Evolutionary conservation across 2,113 vertebrate genomes (phyloP), one percentile per base, ranked within the genome.

Genomic region (Siphamia tubifer): DNA sequence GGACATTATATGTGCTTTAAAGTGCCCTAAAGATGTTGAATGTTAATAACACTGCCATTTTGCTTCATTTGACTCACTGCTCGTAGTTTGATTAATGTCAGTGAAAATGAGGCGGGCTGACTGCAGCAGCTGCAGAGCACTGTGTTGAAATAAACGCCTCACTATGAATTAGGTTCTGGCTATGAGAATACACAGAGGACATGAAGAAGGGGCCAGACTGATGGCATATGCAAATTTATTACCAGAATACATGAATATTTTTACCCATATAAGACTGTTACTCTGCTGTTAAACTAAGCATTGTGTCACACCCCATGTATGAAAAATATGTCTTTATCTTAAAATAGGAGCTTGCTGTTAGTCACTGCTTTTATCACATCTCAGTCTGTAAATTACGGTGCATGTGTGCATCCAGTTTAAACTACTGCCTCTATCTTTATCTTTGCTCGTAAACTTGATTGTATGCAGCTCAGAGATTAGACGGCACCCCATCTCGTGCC

Each of bases 381-480:
- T 17, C 8, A 38, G 17, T 62, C 54, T 62, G 21, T 30, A 6
- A 28, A 40, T 13, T n/a, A 8, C 8, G 10, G 49, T 43, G 40
- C 52, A 42, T 31, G 28, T 56, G 13, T 5, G 27, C 25, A 30
- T 62, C 83, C 40, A 58, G 55, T 71, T 40, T 21, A 27, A 74
- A 48, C 12, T 60, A 70, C 61, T 58, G 65, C 53, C 52, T 10
- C 15, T 53, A 23, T 30, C 62, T 56, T 68, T 61, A 51, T 73
- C 65, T 49, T 19, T 54, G 19, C 54, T 27, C 8, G 7, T 49
- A 43, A 68, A 80, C 44, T 57, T 56, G 58, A 80, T 81, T 84
- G 57, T 10, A 8, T 77, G 61, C 32, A 28, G 58, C 27, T 12
- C 35, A 81, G 69, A 74, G 71, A 89, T 86, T 81, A 76, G 56